phyloP scores from a whole-genome alignment of 2,888 invertebrate genomes.

The Cheilosia urbana region DNA sequence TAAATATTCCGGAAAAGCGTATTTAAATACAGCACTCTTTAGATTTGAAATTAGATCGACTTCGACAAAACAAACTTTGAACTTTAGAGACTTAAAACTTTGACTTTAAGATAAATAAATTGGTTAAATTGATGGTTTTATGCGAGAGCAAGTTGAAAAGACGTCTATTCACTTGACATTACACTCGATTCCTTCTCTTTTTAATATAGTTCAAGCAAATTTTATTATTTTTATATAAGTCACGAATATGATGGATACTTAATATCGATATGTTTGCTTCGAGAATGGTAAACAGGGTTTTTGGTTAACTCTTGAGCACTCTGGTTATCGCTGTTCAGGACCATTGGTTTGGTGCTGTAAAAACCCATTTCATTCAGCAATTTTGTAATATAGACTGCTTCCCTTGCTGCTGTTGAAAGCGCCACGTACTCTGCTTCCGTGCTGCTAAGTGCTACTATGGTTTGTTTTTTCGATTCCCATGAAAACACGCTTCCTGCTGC shows the following conservation, averaged over 20 bases:
- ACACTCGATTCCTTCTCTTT: no score
- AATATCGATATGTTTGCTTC: constrained; percentile 51
- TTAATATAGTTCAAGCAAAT: constrained; percentile 40
- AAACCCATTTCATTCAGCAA: constrained; percentile 26
- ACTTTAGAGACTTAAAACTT: no score
- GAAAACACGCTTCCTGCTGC: constrained; percentile 41
- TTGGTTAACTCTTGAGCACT: no score
- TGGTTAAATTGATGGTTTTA: no score
- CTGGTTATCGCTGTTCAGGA: constrained; percentile 21
- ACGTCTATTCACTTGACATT: no score
- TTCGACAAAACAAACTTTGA: no score
- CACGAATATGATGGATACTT: constrained; percentile 37
- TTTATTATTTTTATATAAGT: constrained; percentile 21
- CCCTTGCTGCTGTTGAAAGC: constrained; percentile 52
- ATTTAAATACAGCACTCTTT: no score
- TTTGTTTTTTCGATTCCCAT: constrained; percentile 56
- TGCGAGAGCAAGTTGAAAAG: no score
- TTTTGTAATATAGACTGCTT: constrained; percentile 53
- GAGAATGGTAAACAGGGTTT: constrained; percentile 8
- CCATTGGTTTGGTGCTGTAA: background rate
- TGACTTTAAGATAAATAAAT: no score
- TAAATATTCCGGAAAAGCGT: no score
- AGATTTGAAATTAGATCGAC: no score
- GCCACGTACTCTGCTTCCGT: constrained; percentile 67
- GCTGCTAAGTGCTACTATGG: constrained; percentile 56